These are phyloP conservation scores for Agriopis aurantiaria DNA, from an alignment of 2,888 invertebrate genomes.

Conservation along the genomic window DNA sequence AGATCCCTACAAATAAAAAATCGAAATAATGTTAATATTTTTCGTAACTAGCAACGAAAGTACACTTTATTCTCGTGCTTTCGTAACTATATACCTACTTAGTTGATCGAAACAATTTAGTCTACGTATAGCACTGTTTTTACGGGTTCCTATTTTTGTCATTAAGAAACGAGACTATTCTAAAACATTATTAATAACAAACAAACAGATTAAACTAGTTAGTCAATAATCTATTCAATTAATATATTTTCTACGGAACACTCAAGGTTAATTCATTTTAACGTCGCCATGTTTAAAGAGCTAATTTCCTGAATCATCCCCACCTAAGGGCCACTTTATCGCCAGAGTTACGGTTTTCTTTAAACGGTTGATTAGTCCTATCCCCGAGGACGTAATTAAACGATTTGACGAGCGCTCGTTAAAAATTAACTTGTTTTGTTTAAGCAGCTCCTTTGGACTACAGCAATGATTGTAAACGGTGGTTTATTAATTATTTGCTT, in stretches of 20 bases:
- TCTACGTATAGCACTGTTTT: no score
- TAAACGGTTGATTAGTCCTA: constrained; percentile 71
- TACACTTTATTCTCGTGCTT: no score
- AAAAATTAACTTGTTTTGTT: constrained; percentile 74
- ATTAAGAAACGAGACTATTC: no score
- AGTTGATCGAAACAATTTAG: no score
- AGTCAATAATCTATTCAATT: no score
- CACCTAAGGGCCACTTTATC: constrained; percentile 61
- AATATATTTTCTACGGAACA: constrained; percentile 16
- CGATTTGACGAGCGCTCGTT: constrained; percentile 73
- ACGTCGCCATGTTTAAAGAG: constrained; percentile 56
- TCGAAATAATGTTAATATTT: background rate
- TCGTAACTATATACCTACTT: no score
- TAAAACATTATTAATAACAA: no score
- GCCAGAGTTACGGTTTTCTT: constrained; percentile 57
- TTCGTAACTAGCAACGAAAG: no score
- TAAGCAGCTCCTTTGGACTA: constrained; percentile 42
- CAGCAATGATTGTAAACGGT: constrained; percentile 34
- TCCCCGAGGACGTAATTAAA: constrained; percentile 73
- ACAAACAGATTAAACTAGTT: no score
- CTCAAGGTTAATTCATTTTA: constrained; percentile 3
- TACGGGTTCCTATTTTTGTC: no score
- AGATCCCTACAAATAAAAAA: constrained; percentile 15
- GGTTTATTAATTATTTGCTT: constrained; percentile 40
- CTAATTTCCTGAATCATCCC: constrained; percentile 68